Base-by-base conservation (phyloP, 2,888 invertebrate genomes). In the Ornithoptera priamus region DNA sequence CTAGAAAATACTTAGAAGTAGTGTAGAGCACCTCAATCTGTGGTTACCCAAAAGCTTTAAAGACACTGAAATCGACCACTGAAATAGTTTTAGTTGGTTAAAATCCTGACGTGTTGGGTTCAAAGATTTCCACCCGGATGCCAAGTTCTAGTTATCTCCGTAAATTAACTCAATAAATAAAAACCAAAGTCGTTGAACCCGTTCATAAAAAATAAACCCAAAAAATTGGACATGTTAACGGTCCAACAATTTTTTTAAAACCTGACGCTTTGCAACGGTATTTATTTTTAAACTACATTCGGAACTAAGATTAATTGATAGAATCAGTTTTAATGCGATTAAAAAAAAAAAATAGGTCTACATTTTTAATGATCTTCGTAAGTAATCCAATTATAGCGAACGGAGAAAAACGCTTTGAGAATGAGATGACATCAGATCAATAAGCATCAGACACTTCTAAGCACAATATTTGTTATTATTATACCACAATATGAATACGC, bases 211-310 rank as follows among this genome's bases (percentile, higher is more conserved):
- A 46, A 46, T 20, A 65, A 65, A 62, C n/a, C 46, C 20, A 42
- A 46, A 65, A 68, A 69, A 71, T 53, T 53, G 24, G 62, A 57
- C 96, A 77, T 96, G 95, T 90, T 97, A 82, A 96, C 96, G 76
- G 94, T 97, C 75, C 96, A 20, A 57, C 56, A 22, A 56, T 62
- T 66, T 72, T 46, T 68, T 57, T 30, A 56, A 67, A 62, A 46
- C 58, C 65, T 58, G 61, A 46, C 36, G 65, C 64, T 65, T 63
- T 18, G 58, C 42, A 56, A 66, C 81, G 81, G 80, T 77, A 76
- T 18, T 69, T 77, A 76, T 18, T 69, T 72, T 74, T 70, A 75
- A 77, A 78, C 77, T 76, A 76, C 74, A 74, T 79, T 79, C 72
- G 72, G 73, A 75, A 81, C 75, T 75, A 75, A 79, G 78, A 79